Evolutionary conservation across 2,888 invertebrate species (phyloP).

Genomic region (Lasioglossum oenotherae): DNA sequence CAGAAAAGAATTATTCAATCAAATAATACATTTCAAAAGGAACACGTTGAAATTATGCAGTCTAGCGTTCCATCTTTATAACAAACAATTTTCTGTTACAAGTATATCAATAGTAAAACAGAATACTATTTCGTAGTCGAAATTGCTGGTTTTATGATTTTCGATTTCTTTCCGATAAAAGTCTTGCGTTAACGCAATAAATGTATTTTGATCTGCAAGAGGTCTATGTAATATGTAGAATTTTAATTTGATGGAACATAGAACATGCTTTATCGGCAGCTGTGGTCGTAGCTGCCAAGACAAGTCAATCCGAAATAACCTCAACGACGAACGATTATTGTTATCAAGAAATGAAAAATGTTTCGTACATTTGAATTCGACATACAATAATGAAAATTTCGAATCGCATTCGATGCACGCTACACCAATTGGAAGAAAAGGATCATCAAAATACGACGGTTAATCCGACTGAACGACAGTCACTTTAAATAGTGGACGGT

Average conservation of each 20-base stretch:
- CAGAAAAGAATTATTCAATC: background rate
- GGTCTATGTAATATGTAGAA: background rate
- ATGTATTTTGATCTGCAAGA: slow-evolving; percentile 7
- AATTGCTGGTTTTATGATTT: slow-evolving; percentile 17
- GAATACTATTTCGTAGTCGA: no score
- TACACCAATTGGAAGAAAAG: background rate
- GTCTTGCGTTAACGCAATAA: background rate
- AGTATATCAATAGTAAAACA: slow-evolving; percentile 24
- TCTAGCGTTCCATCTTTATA: background rate
- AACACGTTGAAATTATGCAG: background rate
- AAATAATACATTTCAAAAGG: background rate
- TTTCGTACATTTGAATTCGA: background rate
- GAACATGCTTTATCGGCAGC: slow-evolving; percentile 27
- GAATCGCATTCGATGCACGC: background rate
- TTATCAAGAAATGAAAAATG: slow-evolving; percentile 2
- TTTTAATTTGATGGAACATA: background rate
- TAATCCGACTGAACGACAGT: slow-evolving; percentile 48
- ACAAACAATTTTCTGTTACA: slow-evolving; percentile 10
- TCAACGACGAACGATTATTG: slow-evolving; percentile 32
- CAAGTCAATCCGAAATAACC: slow-evolving; percentile 52
- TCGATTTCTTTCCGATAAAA: slow-evolving; percentile 10
- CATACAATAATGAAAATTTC: slow-evolving; percentile 2
- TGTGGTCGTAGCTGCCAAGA: slow-evolving; percentile 41
- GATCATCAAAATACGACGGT: slow-evolving; percentile 19
- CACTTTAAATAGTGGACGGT: slow-evolving; percentile 60